Conservation (phyloP, 2,797 vertebrate species). For the Argentina silus region DNA sequence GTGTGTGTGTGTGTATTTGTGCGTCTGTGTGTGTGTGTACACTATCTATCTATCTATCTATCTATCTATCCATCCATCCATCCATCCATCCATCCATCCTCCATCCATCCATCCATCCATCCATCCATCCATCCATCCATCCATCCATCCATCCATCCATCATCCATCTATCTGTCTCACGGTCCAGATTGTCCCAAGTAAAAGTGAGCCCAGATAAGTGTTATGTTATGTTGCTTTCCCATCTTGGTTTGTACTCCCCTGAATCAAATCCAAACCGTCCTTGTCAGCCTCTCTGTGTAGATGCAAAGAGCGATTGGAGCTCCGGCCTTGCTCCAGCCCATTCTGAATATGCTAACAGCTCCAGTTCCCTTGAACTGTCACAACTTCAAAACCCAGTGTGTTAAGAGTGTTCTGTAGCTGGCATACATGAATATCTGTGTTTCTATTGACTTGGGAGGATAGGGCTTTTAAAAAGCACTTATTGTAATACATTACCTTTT, state of each 20-base stretch:
- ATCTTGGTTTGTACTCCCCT: conserved; percentile 51
- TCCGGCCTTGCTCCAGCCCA: conserved; percentile 72
- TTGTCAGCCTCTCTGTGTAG: conserved; percentile 62
- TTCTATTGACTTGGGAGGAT: conserved; percentile 57
- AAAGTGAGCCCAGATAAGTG: not conserved
- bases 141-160: conserved; percentile 16
- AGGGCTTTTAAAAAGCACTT: conserved; percentile 70
- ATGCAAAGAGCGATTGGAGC: conserved; percentile 71
- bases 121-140: conserved; percentile 7
- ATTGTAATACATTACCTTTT: conserved; percentile 75
- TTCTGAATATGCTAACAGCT: conserved; percentile 76
- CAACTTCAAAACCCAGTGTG: conserved; percentile 69
- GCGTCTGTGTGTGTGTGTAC: conserved; percentile 1
- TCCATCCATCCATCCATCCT: conserved; percentile 10
- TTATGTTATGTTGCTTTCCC: not conserved
- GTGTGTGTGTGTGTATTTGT: conserved; percentile 66
- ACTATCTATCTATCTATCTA: not conserved
- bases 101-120: conserved; percentile 2
- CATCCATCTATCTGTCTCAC: not conserved
- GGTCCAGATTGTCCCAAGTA: not conserved
- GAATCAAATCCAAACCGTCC: conserved; percentile 62
- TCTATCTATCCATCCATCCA: conserved; percentile 12
- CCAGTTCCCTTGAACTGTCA: conserved; percentile 78
- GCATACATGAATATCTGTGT: conserved; percentile 61
- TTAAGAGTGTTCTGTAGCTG: conserved; percentile 64